Conservation (phyloP, 2,888 invertebrate genomes). For the Himalopsyche japonica region DNA sequence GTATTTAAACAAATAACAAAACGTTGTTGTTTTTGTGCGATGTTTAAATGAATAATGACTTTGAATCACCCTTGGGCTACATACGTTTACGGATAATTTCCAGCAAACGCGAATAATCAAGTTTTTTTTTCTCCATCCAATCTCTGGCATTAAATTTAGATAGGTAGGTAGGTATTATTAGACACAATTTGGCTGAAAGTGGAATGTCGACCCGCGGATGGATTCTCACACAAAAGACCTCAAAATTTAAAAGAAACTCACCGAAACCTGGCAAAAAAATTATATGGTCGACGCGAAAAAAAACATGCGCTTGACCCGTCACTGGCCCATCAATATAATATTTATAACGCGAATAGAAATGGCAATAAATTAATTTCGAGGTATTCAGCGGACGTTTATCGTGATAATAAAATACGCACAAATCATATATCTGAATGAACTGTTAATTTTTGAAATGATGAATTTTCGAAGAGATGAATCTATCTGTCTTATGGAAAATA, state of each 20-base stretch:
- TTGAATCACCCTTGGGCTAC: not conserved
- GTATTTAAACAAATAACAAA: no score
- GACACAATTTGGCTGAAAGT: not conserved
- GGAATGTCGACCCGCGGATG: not conserved
- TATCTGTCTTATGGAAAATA: no score
- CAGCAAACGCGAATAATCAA: not conserved
- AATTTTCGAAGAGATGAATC: no score
- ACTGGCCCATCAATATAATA: not conserved
- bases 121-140: not conserved
- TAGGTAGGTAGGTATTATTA: not conserved
- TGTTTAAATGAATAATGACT: not conserved
- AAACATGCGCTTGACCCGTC: not conserved
- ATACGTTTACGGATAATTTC: not conserved
- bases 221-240: not conserved
- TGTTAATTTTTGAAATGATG: no score
- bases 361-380: no score
- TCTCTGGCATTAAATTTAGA: not conserved
- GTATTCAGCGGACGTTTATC: no score
- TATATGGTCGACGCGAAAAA: not conserved
- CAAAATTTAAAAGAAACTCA: not conserved
- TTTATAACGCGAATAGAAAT: no score
- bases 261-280: not conserved
- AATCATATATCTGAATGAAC: no score
- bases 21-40: not conserved
- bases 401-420: no score